These are phyloP conservation scores for Paradoxurus hermaphroditus DNA, from an alignment of 2,113 vertebrate genomes.

Conservation along the genomic window DNA sequence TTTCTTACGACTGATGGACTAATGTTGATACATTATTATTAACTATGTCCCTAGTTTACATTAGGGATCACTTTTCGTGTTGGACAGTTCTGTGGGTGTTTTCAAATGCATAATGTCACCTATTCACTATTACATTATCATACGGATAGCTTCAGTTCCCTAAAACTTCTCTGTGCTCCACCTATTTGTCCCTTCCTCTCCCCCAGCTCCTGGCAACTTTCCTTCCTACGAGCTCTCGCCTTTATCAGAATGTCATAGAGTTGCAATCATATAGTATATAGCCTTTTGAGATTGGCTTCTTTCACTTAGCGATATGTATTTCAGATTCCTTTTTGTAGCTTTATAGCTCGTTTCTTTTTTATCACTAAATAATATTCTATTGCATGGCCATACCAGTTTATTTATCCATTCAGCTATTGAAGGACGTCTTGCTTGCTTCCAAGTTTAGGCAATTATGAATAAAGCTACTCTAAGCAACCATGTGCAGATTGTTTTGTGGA, in stretches of 20 bases:
- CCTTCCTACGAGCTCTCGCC: background rate
- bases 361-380: background rate
- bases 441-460: background rate
- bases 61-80: background rate
- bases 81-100: background rate
- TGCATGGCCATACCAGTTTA: background rate
- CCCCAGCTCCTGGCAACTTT: background rate
- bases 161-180: background rate
- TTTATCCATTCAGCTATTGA: background rate
- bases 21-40: background rate
- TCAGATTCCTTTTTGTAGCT: background rate
- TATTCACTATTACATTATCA: background rate
- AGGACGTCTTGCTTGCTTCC: background rate
- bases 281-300: background rate
- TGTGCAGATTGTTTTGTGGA: background rate
- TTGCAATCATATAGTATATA: background rate
- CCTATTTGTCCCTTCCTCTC: background rate
- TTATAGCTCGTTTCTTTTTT: background rate
- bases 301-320: background rate
- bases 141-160: background rate
- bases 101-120: background rate
- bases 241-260: background rate
- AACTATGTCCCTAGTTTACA: background rate
- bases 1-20: background rate
- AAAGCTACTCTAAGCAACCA: background rate